Base-by-base conservation (phyloP, 2,888 invertebrate species). In the Tachystola acroxantha region DNA sequence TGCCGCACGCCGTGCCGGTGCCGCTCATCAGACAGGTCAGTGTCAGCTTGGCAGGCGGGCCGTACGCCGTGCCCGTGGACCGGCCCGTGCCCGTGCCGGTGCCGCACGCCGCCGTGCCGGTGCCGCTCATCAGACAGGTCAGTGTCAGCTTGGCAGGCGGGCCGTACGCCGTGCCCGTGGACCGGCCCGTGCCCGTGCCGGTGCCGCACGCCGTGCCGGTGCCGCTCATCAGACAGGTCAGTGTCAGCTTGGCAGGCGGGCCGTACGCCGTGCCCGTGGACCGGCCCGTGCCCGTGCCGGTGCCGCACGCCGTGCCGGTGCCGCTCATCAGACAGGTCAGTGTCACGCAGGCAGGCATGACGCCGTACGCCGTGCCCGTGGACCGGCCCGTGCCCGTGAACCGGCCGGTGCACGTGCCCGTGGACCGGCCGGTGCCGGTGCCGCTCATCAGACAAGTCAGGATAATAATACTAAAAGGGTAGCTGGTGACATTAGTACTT, bases 381-480 rank as follows among this genome's bases (percentile, higher is more conserved):
- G 81, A 90, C 74, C 70, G 89, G 51, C 74, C 90, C 45, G 73
- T 88, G 22, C 69, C 77, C 1, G 72, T 90, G 34, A 77, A 86
- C 63, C 67, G 64, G 66, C 73, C 80, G 50, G 67, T 88, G 34
- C 72, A 89, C 28, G 79, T 86, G 2, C 69, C 88, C 4, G 72
- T 85, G 2, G 84, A 79, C 0, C 85, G 84, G 32, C 80, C 85
- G 0, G 84, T 86, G 1, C 82, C 86, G 0, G 66, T 69, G 9
- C 85, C 86, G 26, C 65, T 88, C 32, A 67, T 85, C 26, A 86
- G 78, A 59, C 85, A 86, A 65, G 85, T 85, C 43, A 52, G 54
- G n/a, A n/a, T n/a, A n/a, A n/a, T n/a, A n/a, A n/a, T n/a, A n/a
- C n/a, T n/a, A n/a, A n/a, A n/a, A n/a, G n/a, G n/a, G n/a, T n/a